Evolutionary conservation across 2,888 invertebrate species (phyloP).

Genomic region (Nomada fabriciana): DNA sequence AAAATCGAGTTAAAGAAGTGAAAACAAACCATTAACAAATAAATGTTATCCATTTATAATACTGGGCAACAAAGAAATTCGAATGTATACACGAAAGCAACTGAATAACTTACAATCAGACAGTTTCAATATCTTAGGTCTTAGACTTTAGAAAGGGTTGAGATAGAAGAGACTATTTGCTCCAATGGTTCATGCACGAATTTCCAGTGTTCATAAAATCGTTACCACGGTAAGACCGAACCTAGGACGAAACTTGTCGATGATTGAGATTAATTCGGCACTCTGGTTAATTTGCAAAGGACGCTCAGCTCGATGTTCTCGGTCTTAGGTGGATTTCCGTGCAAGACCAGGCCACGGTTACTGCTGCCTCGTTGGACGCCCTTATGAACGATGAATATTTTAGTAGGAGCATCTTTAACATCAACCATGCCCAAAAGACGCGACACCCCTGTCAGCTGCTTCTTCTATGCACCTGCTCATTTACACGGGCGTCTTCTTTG

Average conservation of each 20-base stretch:
- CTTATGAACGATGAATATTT: constrained; percentile 70
- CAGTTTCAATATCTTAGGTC: constrained; percentile 15
- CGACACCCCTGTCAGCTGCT: constrained; percentile 9
- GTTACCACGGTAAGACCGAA: constrained; percentile 44
- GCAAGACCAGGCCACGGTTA: not conserved
- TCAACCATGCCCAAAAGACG: constrained; percentile 36
- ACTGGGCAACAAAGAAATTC: constrained; percentile 14
- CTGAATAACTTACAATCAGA: not conserved
- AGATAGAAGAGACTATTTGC: not conserved
- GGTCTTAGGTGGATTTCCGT: constrained; percentile 53
- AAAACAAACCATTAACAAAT: not conserved
- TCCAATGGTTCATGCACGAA: constrained; percentile 29
- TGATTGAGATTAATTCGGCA: constrained; percentile 40
- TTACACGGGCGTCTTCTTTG: constrained; percentile 1
- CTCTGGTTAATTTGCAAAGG: constrained; percentile 60
- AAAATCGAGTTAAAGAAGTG: too few species aligned
- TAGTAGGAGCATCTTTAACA: constrained; percentile 57
- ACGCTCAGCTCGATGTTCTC: constrained; percentile 43
- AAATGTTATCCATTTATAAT: constrained; percentile 19
- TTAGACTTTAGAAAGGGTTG: not conserved
- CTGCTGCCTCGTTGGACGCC: constrained; percentile 25
- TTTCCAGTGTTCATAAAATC: constrained; percentile 46
- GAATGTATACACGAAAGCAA: constrained; percentile 16
- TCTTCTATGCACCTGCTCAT: constrained; percentile 15
- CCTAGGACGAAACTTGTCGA: constrained; percentile 34